Evolutionary conservation across 2,113 vertebrate species (phyloP).

Genomic region (Uria lomvia): DNA sequence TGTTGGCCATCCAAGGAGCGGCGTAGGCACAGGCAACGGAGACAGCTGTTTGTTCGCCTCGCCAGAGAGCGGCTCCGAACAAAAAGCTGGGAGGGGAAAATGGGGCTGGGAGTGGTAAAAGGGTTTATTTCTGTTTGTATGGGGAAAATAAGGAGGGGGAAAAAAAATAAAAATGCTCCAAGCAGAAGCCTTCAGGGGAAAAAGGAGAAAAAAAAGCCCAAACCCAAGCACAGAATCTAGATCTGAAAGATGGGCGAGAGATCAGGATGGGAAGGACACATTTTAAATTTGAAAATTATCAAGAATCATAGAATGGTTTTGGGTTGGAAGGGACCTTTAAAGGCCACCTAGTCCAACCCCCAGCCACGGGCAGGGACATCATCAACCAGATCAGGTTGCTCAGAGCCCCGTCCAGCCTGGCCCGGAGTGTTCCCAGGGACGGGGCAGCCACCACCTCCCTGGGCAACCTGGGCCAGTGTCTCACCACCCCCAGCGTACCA

Average conservation of each 20-base stretch:
- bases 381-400: not conserved
- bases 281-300: not conserved
- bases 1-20: slow-evolving; percentile 49
- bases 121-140: not conserved
- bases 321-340: not conserved
- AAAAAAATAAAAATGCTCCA: not conserved
- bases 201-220: not conserved
- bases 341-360: not conserved
- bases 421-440: too few relatives aligned
- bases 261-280: accelerated
- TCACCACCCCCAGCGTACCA: too few relatives aligned
- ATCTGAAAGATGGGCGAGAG: not conserved
- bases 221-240: not conserved
- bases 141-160: not conserved
- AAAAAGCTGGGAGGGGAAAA: not conserved
- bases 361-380: not conserved
- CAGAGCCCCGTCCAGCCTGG: not conserved
- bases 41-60: slow-evolving; percentile 49
- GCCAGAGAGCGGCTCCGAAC: slow-evolving; percentile 34
- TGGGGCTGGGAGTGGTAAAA: not conserved
- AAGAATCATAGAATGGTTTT: not conserved
- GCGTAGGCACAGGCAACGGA: not conserved
- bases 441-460: too few relatives aligned
- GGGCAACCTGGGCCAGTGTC: too few relatives aligned
- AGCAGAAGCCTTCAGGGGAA: not conserved